Conservation (phyloP, 2,888 invertebrate species). For the Melanotus villosus region DNA sequence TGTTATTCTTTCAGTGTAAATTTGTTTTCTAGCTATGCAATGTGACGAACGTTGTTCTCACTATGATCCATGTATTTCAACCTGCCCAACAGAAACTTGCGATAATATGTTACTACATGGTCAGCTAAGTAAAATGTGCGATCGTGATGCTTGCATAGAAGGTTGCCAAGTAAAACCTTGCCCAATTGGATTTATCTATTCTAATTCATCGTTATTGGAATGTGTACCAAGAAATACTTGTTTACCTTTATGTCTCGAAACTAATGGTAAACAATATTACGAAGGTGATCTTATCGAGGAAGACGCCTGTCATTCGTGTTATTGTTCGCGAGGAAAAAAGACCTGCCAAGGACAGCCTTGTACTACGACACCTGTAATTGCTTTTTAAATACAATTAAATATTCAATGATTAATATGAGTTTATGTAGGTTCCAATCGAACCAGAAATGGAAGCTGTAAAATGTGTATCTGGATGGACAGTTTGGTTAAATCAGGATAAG, state of each 20-base stretch:
- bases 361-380: constrained; percentile 63
- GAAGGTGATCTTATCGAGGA: constrained; percentile 85
- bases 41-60: constrained; percentile 86
- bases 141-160: constrained; percentile 84
- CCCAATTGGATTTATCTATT: constrained; percentile 80
- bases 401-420: neutral
- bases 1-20: neutral
- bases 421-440: neutral
- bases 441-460: constrained; percentile 54
- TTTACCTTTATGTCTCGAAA: constrained; percentile 77
- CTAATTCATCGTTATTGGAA: constrained; percentile 77
- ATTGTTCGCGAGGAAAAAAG: constrained; percentile 79
- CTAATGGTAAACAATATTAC: constrained; percentile 78
- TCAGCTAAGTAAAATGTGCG: constrained; percentile 76
- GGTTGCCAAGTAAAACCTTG: constrained; percentile 86
- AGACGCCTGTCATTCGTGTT: constrained; percentile 86
- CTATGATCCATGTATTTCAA: constrained; percentile 86
- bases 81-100: constrained; percentile 89
- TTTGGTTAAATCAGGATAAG: constrained; percentile 80
- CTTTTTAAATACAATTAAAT: neutral
- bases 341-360: constrained; percentile 83
- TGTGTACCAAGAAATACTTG: constrained; percentile 85
- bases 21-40: constrained; percentile 79
- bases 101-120: constrained; percentile 81
- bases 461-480: constrained; percentile 83